These are phyloP conservation scores for Onychomys arenicola DNA, from an alignment of 2,797 vertebrate species.

Conservation along the genomic window DNA sequence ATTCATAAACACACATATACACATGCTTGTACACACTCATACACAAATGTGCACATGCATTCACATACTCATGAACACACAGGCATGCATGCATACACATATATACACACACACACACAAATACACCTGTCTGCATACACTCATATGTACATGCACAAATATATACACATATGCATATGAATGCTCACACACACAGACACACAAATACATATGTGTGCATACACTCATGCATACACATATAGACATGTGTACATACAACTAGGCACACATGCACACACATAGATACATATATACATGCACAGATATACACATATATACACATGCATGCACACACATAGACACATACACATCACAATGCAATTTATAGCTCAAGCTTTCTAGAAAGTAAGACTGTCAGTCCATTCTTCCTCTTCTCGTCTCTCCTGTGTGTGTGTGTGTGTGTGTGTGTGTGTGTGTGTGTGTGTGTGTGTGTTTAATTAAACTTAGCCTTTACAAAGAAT, in stretches of 20 bases:
- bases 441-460: too few relatives aligned
- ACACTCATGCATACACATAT: background rate
- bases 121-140: background rate
- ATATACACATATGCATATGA: background rate
- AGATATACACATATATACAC: background rate
- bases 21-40: background rate
- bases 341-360: background rate
- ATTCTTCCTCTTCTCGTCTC: background rate
- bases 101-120: background rate
- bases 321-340: background rate
- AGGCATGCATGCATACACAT: background rate
- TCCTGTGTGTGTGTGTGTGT: too few relatives aligned
- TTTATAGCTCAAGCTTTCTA: constrained; percentile 31
- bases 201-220: background rate
- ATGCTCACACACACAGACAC: background rate
- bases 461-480: constrained; percentile 7
- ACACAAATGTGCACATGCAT: background rate
- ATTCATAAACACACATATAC: background rate
- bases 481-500: constrained; percentile 9
- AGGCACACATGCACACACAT: background rate
- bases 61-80: background rate
- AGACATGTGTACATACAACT: background rate
- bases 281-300: background rate
- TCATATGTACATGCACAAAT: background rate
- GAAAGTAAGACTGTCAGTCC: background rate